Evolutionary conservation across 2,888 invertebrate genomes (phyloP), one percentile per base, ranked within the genome.

Genomic region (Drosophila formosana): DNA sequence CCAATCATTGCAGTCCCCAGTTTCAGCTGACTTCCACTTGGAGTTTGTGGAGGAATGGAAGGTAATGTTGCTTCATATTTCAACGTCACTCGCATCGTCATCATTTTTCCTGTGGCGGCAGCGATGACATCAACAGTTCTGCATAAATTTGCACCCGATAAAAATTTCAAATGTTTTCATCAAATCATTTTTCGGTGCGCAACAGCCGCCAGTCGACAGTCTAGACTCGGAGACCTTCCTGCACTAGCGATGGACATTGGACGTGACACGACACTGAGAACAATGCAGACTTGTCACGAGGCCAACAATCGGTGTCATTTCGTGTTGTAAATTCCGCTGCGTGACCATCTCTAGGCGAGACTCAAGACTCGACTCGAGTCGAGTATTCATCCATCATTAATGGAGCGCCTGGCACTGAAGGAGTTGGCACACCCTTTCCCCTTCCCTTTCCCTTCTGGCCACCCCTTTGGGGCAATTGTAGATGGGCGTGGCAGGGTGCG

Each of bases 61-160:
- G 85, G 82, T 85, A 89, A 89, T 85, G 85, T 74, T 63, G 58
- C 73, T 68, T 85, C 88, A 85, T 85, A 89, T 85, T 89, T 85
- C 85, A 85, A 85, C 89, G 85, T 85, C 89, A 85, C 77, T 80
- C 75, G 80, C 89, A 81, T 86, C 88, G 83, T 85, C 85, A 85
- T 89, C 85, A 89, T 85, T 89, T 89, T 72, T 80, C 72, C 77
- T 74, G 75, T 69, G 81, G 80, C 74, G 63, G 68, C 51, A 69
- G 79, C 86, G 89, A 88, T 89, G 88, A 89, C 90, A 90, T 90
- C 85, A 89, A 87, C 89, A 89, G 89, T 89, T 89, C 90, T 86
- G 90, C 88, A 89, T 89, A 90, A 90, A 90, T 89, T 89, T 90
- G 82, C 90, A 90, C 86, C 84, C 85, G 84, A 90, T 89, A 90